Percentiles rank a stretch among this genome's conserved stretches.
phyloP scores from a whole-genome alignment of 2,113 vertebrate species.

The Psilopsiagon aurifrons region DNA sequence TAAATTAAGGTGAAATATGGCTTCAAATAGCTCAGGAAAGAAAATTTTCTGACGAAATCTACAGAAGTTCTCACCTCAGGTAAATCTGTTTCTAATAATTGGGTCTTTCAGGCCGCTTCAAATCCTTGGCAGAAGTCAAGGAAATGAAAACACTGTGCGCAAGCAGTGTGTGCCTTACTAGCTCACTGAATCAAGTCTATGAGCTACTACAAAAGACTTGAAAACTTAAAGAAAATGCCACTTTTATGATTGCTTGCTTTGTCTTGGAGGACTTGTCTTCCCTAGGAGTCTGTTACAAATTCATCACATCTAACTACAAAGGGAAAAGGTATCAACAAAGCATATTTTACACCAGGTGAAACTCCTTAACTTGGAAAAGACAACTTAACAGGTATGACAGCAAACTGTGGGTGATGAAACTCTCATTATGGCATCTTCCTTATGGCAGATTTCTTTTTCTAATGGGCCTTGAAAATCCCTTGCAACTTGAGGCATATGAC shows the following conservation, averaged over 20 bases:
- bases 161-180: neutral
- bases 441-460: neutral
- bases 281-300: neutral
- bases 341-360: neutral
- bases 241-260: neutral
- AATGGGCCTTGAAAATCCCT: neutral
- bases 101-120: neutral
- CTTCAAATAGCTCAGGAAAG: neutral
- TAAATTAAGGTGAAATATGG: neutral
- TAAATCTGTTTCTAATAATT: neutral
- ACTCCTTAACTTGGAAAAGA: neutral
- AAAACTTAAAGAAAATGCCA: neutral
- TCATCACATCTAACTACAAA: neutral
- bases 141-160: neutral
- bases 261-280: neutral
- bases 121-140: neutral
- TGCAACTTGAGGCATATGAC: neutral
- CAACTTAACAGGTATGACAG: neutral
- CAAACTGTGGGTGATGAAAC: neutral
- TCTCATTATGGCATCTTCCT: neutral
- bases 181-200: conserved; percentile 11
- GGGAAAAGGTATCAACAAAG: neutral
- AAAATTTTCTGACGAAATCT: neutral
- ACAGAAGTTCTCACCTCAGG: neutral
- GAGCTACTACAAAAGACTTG: neutral